Evolutionary conservation across 1,140 invertebrate species (phyloP).

Genomic region (Dendroctonus valens): DNA sequence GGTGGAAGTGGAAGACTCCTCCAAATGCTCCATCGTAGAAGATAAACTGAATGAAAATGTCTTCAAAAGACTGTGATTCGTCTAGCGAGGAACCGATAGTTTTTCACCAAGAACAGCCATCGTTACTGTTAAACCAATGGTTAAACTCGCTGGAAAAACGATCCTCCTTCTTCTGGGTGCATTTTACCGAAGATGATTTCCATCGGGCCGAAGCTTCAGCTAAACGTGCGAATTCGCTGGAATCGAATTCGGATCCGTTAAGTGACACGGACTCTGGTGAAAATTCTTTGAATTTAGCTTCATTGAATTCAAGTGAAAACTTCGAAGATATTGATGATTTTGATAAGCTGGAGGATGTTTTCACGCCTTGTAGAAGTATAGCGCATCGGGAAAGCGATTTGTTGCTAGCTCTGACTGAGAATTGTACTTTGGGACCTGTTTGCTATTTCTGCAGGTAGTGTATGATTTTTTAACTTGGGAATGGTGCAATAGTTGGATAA

Average conservation of each 20-base stretch:
- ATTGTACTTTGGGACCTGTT: conserved; percentile 47
- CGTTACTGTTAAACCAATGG: conserved; percentile 41
- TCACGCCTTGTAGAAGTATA: conserved; percentile 44
- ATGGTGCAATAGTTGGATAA: too few species aligned
- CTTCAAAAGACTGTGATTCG: too few species aligned
- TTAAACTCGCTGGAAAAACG: conserved; percentile 43
- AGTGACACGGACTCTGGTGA: conserved; percentile 35
- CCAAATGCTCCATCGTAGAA: neutral
- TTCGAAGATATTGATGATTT: conserved; percentile 22
- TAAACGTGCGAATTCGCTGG: conserved; percentile 39
- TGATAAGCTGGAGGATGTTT: conserved; percentile 29
- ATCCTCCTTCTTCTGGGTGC: conserved; percentile 45
- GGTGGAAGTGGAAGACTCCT: neutral
- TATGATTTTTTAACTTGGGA: neutral
- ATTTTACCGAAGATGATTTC: conserved; percentile 38
- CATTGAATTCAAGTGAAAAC: conserved; percentile 23
- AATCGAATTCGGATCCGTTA: conserved; percentile 38
- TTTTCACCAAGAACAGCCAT: conserved; percentile 14
- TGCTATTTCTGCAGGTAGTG: conserved; percentile 51
- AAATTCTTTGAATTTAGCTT: conserved; percentile 17
- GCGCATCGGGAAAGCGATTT: conserved; percentile 48
- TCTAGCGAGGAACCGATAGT: neutral
- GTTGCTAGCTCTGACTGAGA: conserved; percentile 46
- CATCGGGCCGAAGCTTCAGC: conserved; percentile 14
- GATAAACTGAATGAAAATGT: too few species aligned